phyloP scores from a whole-genome alignment of 2,888 invertebrate genomes.

The Eilema depressum region DNA sequence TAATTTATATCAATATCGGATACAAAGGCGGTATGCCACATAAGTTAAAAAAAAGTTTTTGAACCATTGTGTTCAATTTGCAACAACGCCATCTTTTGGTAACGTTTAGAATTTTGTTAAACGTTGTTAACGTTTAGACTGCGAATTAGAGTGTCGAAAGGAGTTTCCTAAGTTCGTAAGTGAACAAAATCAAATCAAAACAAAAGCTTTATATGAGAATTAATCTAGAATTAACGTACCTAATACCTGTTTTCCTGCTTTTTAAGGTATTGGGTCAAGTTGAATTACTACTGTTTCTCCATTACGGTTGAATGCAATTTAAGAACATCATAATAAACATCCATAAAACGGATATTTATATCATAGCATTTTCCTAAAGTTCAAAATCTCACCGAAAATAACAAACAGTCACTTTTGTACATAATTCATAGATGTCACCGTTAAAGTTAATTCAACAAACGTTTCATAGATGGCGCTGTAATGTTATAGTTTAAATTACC shows the following conservation, averaged over 20 bases:
- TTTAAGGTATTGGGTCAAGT: too few relatives aligned
- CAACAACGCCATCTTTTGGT: constrained; percentile 48
- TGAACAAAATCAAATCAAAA: too few relatives aligned
- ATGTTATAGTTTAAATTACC: constrained; percentile 14
- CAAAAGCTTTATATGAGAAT: too few relatives aligned
- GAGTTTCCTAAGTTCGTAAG: too few relatives aligned
- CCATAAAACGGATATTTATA: constrained; percentile 16
- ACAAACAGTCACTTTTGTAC: background rate
- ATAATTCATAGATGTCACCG: background rate
- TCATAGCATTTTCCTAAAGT: background rate
- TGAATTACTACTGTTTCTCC: too few relatives aligned
- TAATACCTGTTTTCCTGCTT: too few relatives aligned
- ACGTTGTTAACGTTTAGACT: too few relatives aligned
- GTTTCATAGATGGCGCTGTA: constrained; percentile 11
- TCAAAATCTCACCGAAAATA: background rate
- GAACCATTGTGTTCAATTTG: background rate
- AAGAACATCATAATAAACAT: background rate
- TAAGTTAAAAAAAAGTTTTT: too few relatives aligned
- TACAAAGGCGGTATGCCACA: too few relatives aligned
- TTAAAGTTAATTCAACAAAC: background rate
- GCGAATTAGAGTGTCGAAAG: too few relatives aligned
- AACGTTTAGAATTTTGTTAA: constrained; percentile 8
- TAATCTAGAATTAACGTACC: too few relatives aligned
- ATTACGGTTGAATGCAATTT: background rate
- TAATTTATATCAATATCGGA: too few relatives aligned